phyloP scores from a whole-genome alignment of 2,113 vertebrate species.

The Pogonocichla stellata region DNA sequence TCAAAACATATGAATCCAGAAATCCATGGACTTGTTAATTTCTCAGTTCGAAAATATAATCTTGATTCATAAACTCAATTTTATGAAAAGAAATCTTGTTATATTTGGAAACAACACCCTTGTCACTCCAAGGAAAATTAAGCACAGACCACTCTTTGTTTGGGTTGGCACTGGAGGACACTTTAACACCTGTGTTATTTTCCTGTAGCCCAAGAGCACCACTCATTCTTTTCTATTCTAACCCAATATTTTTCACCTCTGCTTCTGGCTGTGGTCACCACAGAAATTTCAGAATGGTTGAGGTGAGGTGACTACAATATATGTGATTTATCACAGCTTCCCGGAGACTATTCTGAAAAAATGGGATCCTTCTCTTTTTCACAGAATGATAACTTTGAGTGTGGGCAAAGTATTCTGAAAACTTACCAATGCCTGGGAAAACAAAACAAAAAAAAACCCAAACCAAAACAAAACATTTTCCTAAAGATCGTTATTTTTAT shows the following conservation, averaged over 20 bases:
- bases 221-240: neutral
- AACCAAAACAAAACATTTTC: neutral
- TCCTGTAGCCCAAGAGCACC: neutral
- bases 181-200: conserved; percentile 45
- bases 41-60: neutral
- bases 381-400: neutral
- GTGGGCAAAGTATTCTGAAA: neutral
- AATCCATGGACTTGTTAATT: neutral
- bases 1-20: neutral
- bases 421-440: neutral
- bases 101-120: conserved; percentile 11
- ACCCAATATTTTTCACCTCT: neutral
- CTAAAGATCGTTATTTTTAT: neutral
- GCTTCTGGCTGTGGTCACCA: neutral
- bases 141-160: conserved; percentile 37
- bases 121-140: neutral
- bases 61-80: neutral
- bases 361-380: neutral
- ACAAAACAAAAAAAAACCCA: neutral
- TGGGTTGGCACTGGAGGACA: conserved; percentile 36
- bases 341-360: neutral
- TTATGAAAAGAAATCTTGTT: neutral
- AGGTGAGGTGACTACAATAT: neutral
- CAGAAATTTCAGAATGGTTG: neutral
- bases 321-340: neutral